Evolutionary conservation across 2,113 vertebrate genomes (phyloP).

Genomic region (Xyrauchen texanus): DNA sequence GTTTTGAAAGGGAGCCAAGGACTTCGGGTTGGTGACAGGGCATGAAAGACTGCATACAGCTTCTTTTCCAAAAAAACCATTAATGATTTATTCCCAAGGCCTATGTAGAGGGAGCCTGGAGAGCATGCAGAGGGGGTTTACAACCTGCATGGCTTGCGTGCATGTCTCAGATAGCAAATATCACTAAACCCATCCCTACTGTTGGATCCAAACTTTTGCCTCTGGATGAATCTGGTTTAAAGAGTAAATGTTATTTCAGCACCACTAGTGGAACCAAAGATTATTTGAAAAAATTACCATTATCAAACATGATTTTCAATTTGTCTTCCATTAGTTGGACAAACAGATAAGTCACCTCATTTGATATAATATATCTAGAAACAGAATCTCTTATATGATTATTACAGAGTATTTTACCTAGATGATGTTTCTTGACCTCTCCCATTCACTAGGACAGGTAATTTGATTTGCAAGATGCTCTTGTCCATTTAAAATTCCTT

Average conservation of each 20-base stretch:
- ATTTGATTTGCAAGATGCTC: too few relatives aligned
- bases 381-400: too few relatives aligned
- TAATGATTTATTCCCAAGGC: constrained; percentile 71
- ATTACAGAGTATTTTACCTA: too few relatives aligned
- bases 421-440: too few relatives aligned
- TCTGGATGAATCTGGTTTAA: not conserved
- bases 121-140: constrained; percentile 27
- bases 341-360: too few relatives aligned
- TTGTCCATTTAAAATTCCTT: too few relatives aligned
- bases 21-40: constrained; percentile 65
- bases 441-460: too few relatives aligned
- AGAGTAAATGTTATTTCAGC: not conserved
- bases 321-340: too few relatives aligned
- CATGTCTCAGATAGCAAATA: constrained; percentile 25
- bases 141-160: constrained; percentile 20
- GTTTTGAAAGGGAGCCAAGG: constrained; percentile 73
- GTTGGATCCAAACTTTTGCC: constrained; percentile 6
- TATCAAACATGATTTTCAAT: too few relatives aligned
- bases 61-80: constrained; percentile 65
- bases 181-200: constrained; percentile 4
- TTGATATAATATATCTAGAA: too few relatives aligned
- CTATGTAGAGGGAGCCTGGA: constrained; percentile 59
- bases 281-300: too few relatives aligned
- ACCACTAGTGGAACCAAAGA: not conserved
- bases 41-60: constrained; percentile 65